Conservation (phyloP, 1,140 invertebrate species). For the Brachionus koreanus region DNA sequence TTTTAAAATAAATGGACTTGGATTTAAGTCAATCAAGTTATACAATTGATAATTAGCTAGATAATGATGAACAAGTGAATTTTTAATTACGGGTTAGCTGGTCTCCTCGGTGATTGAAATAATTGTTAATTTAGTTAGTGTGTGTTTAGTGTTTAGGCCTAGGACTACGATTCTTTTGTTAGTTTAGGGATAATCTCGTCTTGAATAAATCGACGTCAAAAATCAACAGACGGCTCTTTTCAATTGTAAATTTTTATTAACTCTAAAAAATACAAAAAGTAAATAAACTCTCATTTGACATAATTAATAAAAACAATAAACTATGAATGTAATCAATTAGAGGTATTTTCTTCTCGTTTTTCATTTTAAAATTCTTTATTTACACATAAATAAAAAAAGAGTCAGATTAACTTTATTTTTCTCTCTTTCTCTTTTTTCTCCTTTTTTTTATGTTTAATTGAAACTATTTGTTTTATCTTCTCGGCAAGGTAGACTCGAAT, state of each 20-base stretch:
- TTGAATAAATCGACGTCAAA: neutral
- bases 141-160: neutral
- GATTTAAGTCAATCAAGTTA: neutral
- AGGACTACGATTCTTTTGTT: neutral
- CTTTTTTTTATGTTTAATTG: no score
- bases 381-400: conserved; percentile 19
- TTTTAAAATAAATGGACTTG: neutral
- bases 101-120: conserved; percentile 3
- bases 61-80: conserved; percentile 8
- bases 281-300: conserved; percentile 34
- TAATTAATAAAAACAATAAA: conserved; percentile 36
- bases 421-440: neutral
- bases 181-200: conserved; percentile 10
- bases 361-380: conserved; percentile 35
- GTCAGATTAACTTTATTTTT: neutral
- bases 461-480: neutral
- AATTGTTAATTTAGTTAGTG: neutral
- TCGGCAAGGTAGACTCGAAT: neutral
- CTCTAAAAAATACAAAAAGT: conserved; percentile 17
- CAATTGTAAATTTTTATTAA: neutral
- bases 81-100: neutral
- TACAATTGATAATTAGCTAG: neutral
- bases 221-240: conserved; percentile 12
- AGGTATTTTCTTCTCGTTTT: neutral
- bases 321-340: conserved; percentile 29